These are phyloP conservation scores for Oeneis ivallda DNA, from an alignment of 2,888 invertebrate genomes.

Conservation along the genomic window DNA sequence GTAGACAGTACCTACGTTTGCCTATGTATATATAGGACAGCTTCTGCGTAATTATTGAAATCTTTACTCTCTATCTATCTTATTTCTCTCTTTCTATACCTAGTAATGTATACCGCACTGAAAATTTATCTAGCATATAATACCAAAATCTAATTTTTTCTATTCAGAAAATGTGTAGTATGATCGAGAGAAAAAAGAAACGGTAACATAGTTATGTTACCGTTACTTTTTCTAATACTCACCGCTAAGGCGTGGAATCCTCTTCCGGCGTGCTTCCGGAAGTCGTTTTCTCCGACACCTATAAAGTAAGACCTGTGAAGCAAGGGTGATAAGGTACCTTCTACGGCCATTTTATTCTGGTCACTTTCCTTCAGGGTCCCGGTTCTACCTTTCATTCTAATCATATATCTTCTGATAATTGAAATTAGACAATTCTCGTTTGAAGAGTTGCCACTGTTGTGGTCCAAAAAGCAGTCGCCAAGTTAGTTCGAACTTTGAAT, in stretches of 20 bases:
- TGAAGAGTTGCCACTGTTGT: too few species aligned
- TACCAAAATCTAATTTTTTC: neutral
- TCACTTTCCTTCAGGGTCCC: neutral
- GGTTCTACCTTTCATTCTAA: neutral
- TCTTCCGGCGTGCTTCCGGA: conserved; percentile 11
- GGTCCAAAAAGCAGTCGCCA: too few species aligned
- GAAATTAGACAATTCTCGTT: too few species aligned
- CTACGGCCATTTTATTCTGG: neutral
- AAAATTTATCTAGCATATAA: neutral
- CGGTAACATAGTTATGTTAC: neutral
- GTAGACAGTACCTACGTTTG: conserved; percentile 17
- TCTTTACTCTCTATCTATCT: too few species aligned
- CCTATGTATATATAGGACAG: conserved; percentile 18
- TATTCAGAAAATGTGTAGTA: neutral
- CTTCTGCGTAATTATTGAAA: conserved; percentile 12
- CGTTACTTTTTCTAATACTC: neutral
- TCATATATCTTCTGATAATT: neutral
- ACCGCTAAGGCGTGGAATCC: conserved; percentile 2
- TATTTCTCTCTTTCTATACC: too few species aligned
- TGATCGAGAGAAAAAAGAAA: neutral
- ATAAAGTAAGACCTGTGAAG: neutral
- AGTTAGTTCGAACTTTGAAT: too few species aligned
- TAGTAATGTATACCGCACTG: neutral
- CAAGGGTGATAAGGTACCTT: neutral
- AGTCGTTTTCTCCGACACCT: neutral